Percentiles rank a stretch among this genome's conserved stretches.
phyloP scores from a whole-genome alignment of 2,888 invertebrate species.

The Schrankia costaestrigalis region DNA sequence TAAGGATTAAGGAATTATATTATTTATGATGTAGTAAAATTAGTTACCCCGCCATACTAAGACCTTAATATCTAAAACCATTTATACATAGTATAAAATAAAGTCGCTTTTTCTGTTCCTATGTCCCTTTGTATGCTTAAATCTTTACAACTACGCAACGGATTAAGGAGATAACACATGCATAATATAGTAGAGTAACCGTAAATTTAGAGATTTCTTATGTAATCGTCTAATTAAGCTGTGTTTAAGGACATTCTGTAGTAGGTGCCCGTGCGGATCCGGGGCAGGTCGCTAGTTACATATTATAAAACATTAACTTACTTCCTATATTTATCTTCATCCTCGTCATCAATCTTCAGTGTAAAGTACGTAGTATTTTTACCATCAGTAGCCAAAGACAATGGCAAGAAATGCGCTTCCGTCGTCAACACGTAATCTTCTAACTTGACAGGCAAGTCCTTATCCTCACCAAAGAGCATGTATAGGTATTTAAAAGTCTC shows the following conservation, averaged over 20 bases:
- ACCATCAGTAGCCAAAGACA: slow-evolving; percentile 86
- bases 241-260: neutral
- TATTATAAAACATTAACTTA: slow-evolving; percentile 34
- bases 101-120: no score
- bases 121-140: no score
- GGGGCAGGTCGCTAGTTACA: neutral
- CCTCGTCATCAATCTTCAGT: slow-evolving; percentile 71
- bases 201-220: no score
- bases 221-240: no score
- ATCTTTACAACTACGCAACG: no score
- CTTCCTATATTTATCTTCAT: slow-evolving; percentile 68
- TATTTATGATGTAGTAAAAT: no score
- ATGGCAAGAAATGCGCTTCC: slow-evolving; percentile 97
- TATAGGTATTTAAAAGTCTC: slow-evolving; percentile 99
- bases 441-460: slow-evolving; percentile 89
- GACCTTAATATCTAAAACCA: no score
- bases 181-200: neutral
- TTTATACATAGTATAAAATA: no score
- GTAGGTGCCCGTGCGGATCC: neutral
- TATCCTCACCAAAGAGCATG: slow-evolving; percentile 92
- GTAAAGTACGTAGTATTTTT: slow-evolving; percentile 72
- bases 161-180: neutral
- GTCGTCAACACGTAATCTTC: slow-evolving; percentile 95
- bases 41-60: no score
- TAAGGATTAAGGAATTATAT: no score